Conservation (phyloP, 2,888 invertebrate species). For the Drosophila subquinaria region DNA sequence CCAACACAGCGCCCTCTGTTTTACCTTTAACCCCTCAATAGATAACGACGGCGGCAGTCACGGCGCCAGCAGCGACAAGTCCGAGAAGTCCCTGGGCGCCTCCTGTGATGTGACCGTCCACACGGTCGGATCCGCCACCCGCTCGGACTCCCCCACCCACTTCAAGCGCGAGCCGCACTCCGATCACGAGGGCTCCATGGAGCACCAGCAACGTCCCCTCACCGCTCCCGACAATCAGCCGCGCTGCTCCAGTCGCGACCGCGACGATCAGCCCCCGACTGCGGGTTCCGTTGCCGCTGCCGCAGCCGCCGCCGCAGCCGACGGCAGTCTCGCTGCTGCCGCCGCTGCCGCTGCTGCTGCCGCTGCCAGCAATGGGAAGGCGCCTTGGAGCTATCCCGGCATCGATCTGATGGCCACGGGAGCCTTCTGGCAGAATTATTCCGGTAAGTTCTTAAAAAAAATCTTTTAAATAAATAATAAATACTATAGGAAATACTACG, state of each 20-base stretch:
- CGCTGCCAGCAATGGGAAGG: conserved; percentile 86
- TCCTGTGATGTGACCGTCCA: conserved; percentile 75
- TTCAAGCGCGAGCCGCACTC: conserved; percentile 84
- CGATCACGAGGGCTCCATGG: conserved; percentile 82
- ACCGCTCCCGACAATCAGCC: conserved; percentile 63
- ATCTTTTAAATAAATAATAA: neutral
- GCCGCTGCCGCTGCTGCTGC: conserved; percentile 83
- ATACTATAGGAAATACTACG: neutral
- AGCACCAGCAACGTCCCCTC: conserved; percentile 51
- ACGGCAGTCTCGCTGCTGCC: conserved; percentile 80
- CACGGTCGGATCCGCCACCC: conserved; percentile 51
- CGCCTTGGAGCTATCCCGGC: conserved; percentile 89
- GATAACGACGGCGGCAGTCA: conserved; percentile 84
- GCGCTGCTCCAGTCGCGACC: conserved; percentile 76
- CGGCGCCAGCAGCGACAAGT: conserved; percentile 84
- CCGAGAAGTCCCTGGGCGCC: conserved; percentile 81
- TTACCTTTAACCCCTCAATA: conserved; percentile 65
- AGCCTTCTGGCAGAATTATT: conserved; percentile 96
- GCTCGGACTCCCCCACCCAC: conserved; percentile 82
- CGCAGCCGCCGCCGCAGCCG: conserved; percentile 79
- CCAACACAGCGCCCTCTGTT: conserved; percentile 82
- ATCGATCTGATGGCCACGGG: conserved; percentile 94
- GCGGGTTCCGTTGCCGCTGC: conserved; percentile 71
- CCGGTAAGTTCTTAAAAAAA: conserved; percentile 88
- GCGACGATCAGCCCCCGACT: conserved; percentile 85